Base-by-base conservation (phyloP, 1,140 invertebrate genomes). In the Andricus grossulariae region DNA sequence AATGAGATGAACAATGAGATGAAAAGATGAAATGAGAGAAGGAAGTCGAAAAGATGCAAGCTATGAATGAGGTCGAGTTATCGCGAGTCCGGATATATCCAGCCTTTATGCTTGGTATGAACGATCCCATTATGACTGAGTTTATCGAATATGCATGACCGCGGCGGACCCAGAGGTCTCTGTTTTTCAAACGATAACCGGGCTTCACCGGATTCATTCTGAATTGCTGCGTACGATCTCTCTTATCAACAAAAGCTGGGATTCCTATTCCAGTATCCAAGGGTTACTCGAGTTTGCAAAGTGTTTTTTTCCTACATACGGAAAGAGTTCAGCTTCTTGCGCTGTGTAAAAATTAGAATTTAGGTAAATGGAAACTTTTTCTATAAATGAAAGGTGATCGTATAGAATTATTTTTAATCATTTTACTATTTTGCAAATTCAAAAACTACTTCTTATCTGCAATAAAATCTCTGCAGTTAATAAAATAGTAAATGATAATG, bases 121-220 rank as follows among this genome's bases (percentile, higher is more conserved):
- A 76, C 75, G 80, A 79, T 82, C 54, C 49, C 78, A 85, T 86
- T 85, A 80, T 83, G 82, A 81, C 80, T 82, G 70, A 82, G 75
- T 87, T 88, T 89, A 90, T 89, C 85, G 73, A 60, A 76, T 50
- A 75, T 80, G 79, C 32, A 78, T 87, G 87, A 87, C 86, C 85
- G 83, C 71, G 75, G 72, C 79, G 83, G 83, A 82, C 84, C 81
- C 80, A 32, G 54, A 19, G 76, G 81, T 74, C 75, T 66, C 72
- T 88, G 82, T 88, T 89, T 89, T 90, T 86, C 85, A 86, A 60
- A 78, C 72, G 84, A 87, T 88, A 90, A 88, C 88, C 78, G 84
- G 87, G 84, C 76, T 83, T 86, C 82, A 89, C 89, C 78, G 88
- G 88, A 87, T 90, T 75, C 13, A 52, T 51, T 50, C 51, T 51